Percentiles rank a stretch among this genome's conserved stretches.
Conservation (phyloP, 2,888 invertebrate genomes). For the Hartigia nigra region DNA sequence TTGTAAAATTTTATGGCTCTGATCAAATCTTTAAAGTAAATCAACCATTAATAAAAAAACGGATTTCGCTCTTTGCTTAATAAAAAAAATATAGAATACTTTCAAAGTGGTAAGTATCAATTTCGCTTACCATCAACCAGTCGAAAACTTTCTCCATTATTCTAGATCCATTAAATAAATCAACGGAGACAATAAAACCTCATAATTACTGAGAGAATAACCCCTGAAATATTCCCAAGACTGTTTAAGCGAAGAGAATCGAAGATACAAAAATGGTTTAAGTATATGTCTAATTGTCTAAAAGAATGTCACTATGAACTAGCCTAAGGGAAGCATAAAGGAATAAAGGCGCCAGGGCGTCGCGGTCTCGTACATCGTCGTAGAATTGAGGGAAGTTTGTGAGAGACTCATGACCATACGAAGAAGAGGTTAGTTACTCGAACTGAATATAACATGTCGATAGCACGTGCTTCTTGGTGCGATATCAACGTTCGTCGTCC, state of each 20-base stretch:
- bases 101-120: neutral
- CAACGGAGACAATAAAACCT: neutral
- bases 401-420: neutral
- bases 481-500: slow-evolving; percentile 55
- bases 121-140: neutral
- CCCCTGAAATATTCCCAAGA: neutral
- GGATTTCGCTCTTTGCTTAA: neutral
- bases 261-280: neutral
- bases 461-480: slow-evolving; percentile 52
- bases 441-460: slow-evolving; percentile 43
- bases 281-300: neutral
- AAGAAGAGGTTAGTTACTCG: neutral
- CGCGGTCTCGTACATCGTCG: neutral
- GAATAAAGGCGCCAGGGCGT: neutral
- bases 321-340: neutral
- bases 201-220: neutral
- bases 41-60: neutral
- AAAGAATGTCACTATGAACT: neutral
- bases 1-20: neutral
- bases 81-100: neutral
- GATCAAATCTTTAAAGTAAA: neutral
- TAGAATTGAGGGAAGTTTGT: neutral
- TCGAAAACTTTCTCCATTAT: neutral
- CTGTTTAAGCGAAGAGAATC: neutral
- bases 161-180: neutral